Base-by-base conservation (phyloP, 2,113 vertebrate species). In the Chascanopsetta lugubris region DNA sequence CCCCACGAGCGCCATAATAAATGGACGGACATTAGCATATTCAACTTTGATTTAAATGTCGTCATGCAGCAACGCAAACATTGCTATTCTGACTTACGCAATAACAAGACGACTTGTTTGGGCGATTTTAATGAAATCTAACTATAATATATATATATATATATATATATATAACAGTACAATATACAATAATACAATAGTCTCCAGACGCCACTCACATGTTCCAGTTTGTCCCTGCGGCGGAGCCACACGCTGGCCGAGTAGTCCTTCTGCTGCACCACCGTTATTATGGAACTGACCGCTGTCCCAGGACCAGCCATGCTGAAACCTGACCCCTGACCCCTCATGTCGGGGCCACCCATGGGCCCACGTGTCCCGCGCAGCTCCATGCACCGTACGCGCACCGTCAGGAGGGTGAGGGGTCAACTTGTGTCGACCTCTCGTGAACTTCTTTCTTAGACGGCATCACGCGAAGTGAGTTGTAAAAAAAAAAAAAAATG, bases 211-310 rank as follows among this genome's bases (percentile, higher is more conserved):
- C n/a, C n/a, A 89, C 95, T 97, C 93, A 97, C 96, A 61, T 97
- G 94, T 68, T 97, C 96, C 57, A 96, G 87, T 85, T 95, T 96
- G 71, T 96, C 94, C 84, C 92, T 95, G 89, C 94, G 93, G 66
- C 95, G 92, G 69, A 97, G 94, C 94, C 94, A 97, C 77, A 97
- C 93, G 70, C 94, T 92, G 85, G 95, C 94, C 57, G 94, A 95
- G 85, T 96, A 97, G 84, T 96, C 96, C 82, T 95, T 94, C 92
- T 96, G 95, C 86, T 94, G 94, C 87, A 95, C 94, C 4, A 94
- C 80, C 74, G 92, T 94, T 89, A 95, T 94, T 75, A 95, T 77
- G 86, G 94, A 92, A 57, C 87, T 90, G 69, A 89, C 90, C 71
- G 90, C 90, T 66, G 87, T 79, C 75, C 86, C 80, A 8, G 71